A percentile compares a stretch with the other conserved stretches of the same genome.
Evolutionary conservation across 1,140 invertebrate species (phyloP).

Genomic region (Cryptotermes secundus): DNA sequence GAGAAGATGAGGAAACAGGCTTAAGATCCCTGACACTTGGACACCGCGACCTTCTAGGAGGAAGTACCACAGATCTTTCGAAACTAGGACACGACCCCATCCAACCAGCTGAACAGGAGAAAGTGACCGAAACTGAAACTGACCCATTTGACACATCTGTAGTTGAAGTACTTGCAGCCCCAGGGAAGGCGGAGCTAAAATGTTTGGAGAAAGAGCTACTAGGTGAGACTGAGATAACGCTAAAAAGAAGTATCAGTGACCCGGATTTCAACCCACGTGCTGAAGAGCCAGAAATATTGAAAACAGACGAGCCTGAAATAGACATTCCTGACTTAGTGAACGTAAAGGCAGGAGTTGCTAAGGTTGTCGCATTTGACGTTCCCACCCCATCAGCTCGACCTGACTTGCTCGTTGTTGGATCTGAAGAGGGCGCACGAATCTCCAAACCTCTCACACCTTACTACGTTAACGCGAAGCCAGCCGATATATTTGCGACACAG

Average conservation of each 20-base stretch:
- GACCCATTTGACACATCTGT: conserved; percentile 86
- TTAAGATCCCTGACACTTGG: conserved; percentile 43
- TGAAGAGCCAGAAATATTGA: conserved; percentile 24
- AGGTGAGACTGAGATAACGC: conserved; percentile 46
- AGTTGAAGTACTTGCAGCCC: conserved; percentile 65
- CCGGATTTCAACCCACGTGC: conserved; percentile 42
- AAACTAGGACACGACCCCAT: conserved; percentile 68
- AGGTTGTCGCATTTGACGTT: conserved; percentile 70
- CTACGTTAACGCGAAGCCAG: conserved; percentile 46
- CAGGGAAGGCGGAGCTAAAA: conserved; percentile 75
- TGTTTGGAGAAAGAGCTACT: conserved; percentile 75
- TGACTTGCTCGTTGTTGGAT: conserved; percentile 60
- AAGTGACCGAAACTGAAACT: conserved; percentile 54
- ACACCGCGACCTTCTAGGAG: conserved; percentile 65
- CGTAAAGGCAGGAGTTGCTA: conserved; percentile 43
- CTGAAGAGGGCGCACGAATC: conserved; percentile 57
- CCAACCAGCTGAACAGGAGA: conserved; percentile 49
- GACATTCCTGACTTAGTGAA: not conserved
- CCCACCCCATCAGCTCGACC: conserved; percentile 52
- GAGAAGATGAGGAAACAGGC: conserved; percentile 1
- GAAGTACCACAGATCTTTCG: conserved; percentile 72
- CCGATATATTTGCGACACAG: not conserved
- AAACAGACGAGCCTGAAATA: no score
- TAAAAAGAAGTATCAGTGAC: conserved; percentile 58
- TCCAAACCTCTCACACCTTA: conserved; percentile 77